Conservation (phyloP, 2,113 vertebrate genomes). For the Gymnocephalus cernua region DNA sequence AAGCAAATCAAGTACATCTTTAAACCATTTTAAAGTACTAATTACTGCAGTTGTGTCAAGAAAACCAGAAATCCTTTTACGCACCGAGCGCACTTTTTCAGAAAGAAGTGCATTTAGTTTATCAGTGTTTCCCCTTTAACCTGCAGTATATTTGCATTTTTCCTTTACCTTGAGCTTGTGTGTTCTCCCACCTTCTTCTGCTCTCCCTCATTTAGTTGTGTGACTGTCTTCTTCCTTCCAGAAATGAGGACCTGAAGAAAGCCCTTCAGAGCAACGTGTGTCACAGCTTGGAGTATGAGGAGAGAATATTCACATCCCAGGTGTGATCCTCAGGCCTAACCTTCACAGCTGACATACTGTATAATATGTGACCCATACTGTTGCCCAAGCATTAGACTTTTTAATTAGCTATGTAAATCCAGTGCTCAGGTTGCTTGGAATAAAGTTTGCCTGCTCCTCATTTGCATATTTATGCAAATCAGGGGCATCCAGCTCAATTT, state of each 20-base stretch:
- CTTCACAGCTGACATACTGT: constrained; percentile 34
- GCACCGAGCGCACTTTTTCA: not conserved
- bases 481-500: no score
- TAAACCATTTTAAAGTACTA: not conserved
- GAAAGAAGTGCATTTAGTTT: not conserved
- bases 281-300: constrained; percentile 76
- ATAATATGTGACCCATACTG: constrained; percentile 22
- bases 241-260: constrained; percentile 72
- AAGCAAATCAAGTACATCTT: not conserved
- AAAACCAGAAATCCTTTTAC: not conserved
- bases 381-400: constrained; percentile 1
- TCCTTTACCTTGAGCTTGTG: not conserved
- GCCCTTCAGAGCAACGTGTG: constrained; percentile 64
- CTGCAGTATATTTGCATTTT: no score
- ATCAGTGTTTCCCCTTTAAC: not conserved
- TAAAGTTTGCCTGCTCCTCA: not conserved
- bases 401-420: not conserved
- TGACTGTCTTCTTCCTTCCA: constrained; percentile 44
- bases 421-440: not conserved
- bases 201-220: not conserved
- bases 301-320: constrained; percentile 81
- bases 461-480: no score
- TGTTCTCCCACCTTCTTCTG: not conserved
- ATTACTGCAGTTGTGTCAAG: not conserved
- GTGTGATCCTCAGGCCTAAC: constrained; percentile 49